phyloP scores from a whole-genome alignment of 2,113 vertebrate species.

The Actenoides hombroni region DNA sequence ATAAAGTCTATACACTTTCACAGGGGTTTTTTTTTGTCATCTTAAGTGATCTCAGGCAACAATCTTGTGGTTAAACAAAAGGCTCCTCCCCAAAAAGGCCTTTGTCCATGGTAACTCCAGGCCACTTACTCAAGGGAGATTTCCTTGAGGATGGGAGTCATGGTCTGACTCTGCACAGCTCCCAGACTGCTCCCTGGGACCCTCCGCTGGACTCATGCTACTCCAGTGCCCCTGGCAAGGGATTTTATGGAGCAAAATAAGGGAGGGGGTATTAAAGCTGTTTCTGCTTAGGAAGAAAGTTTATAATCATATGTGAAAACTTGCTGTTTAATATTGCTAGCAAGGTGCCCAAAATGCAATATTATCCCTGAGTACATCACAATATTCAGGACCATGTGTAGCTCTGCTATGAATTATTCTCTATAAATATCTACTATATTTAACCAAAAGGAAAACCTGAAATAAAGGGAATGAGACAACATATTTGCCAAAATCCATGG shows the following conservation, averaged over 20 bases:
- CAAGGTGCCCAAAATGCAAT: neutral
- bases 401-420: constrained; percentile 37
- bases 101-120: neutral
- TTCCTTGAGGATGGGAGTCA: neutral
- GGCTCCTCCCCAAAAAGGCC: neutral
- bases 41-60: neutral
- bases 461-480: neutral
- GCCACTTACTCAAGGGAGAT: neutral
- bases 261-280: neutral
- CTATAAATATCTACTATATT: constrained; percentile 15
- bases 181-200: neutral
- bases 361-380: neutral
- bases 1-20: neutral
- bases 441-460: constrained; percentile 5
- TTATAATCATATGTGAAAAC: neutral
- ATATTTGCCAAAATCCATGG: neutral
- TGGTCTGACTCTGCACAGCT: rapidly evolving
- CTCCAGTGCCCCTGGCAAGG: neutral
- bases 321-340: neutral
- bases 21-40: neutral
- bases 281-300: neutral
- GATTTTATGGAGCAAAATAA: neutral
- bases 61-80: neutral
- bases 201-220: neutral
- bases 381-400: neutral